phyloP scores from a whole-genome alignment of 2,888 invertebrate species.

The Seira ritae region DNA sequence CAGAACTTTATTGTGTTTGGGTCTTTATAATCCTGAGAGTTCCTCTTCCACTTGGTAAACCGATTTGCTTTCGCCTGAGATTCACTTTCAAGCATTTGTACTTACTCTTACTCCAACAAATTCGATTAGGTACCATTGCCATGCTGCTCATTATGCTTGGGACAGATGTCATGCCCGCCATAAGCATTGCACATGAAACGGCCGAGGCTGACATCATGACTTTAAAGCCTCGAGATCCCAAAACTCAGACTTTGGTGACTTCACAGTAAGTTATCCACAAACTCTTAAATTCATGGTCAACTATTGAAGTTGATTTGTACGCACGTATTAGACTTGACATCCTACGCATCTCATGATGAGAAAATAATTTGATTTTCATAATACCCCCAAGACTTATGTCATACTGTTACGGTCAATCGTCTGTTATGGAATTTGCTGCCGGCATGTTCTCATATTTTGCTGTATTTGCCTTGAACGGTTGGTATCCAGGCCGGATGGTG shows the following conservation, averaged over 20 bases:
- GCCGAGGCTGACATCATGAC: constrained; percentile 87
- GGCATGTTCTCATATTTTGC: constrained; percentile 76
- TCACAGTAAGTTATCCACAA: constrained; percentile 53
- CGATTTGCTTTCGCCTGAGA: background rate
- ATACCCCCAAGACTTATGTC: constrained; percentile 72
- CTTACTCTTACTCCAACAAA: too few species aligned
- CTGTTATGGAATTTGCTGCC: constrained; percentile 68
- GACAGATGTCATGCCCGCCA: constrained; percentile 76
- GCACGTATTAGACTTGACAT: too few species aligned
- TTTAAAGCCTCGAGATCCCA: constrained; percentile 80
- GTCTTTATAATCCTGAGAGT: constrained; percentile 74
- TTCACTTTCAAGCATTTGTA: background rate
- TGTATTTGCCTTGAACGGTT: constrained; percentile 68
- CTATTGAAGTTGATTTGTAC: too few species aligned
- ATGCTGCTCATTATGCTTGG: constrained; percentile 78
- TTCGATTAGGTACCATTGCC: constrained; percentile 78
- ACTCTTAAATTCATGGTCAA: background rate
- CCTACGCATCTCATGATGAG: too few species aligned
- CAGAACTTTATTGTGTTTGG: constrained; percentile 88
- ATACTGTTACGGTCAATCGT: constrained; percentile 72
- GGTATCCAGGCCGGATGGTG: constrained; percentile 63
- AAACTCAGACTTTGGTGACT: constrained; percentile 83
- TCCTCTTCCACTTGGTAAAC: constrained; percentile 77
- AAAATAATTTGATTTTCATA: too few species aligned
- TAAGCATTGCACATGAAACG: constrained; percentile 83